Evolutionary conservation across 2,888 invertebrate genomes (phyloP), one percentile per base, ranked within the genome.

Genomic region (Leucophenga montana): DNA sequence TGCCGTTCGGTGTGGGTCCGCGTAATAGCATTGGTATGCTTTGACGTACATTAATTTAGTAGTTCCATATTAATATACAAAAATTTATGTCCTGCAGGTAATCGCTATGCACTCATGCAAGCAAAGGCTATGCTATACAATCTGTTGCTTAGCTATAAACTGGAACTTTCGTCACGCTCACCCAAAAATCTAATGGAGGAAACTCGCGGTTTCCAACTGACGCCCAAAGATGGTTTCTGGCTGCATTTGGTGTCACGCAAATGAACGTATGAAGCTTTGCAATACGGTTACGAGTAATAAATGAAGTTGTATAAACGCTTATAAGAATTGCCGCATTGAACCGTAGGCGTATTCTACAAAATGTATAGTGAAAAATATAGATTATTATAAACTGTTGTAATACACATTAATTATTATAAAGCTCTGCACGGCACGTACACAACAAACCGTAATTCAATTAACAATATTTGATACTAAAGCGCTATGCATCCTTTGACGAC

Each of bases 1-100:
- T 90, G 72, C 91, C 92, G 0, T 92, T 92, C 68, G 92, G 92
- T 8, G 71, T 86, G 0, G 93, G 93, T 8, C 92, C 92, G 0
- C 89, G 92, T 72, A 91, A 89, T 78, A 93, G 93, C 75, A 91
- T 92, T 59, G 93, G 92, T 88, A 70, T 75, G 75, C 70, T n/a
- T 8, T 27, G 33, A n/a, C n/a, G n/a, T n/a, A 13, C 18, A 22
- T 18, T 5, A 16, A 22, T 39, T 39, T 9, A 53, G 14, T 6
- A 62, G 33, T n/a, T n/a, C n/a, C n/a, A n/a, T n/a, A n/a, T n/a
- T n/a, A n/a, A 39, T 14, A 33, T 46, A 14, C 46, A 64, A 33
- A 33, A 33, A 33, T 33, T 33, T 8, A 33, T 33, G 11, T 11
- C 8, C 16, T 4, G 0, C 33, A 85, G 85, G 80, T 14, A 84